Evolutionary conservation across 2,797 vertebrate species (phyloP), one percentile per base, ranked within the genome.

Genomic region (Gymnodraco acuticeps): DNA sequence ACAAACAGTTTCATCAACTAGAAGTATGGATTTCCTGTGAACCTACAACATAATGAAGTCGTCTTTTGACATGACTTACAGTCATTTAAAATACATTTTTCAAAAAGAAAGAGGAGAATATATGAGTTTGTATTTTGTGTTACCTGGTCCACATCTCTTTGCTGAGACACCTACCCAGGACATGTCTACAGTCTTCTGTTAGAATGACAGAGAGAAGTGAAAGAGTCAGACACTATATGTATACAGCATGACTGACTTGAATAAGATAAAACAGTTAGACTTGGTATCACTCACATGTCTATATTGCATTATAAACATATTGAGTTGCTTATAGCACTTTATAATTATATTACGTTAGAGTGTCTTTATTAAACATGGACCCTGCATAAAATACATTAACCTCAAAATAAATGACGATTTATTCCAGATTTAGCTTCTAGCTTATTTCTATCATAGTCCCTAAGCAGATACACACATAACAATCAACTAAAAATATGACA

Each of bases 71-170:
- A 7, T 54, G 5, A 46, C 53, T 41, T 19, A 43, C 16, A 50
- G n/a, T 45, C 27, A 14, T 63, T n/a, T 20, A 19, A 27, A 50
- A 50, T 9, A 0, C 56, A 33, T 33, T 6, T 33, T 33, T 38
- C 33, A 31, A 23, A 47, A 43, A 50, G 20, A 27, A 27, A 27
- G 23, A 27, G 23, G 23, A 27, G 5, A 9, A 16, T 10, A 1
- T 16, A 10, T 48, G 11, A 33, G 5, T 78, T 9, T 46, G 12
- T 27, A 38, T 27, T 27, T 27, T 27, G 27, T 5, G 10, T 81
- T 84, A 92, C 91, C 70, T 78, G 19, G 54, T 82, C 90, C 88
- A 87, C 45, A 0, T 1, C 0, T 0, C 0, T 0, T 0, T 2
- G 2, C 0, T 10, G 27, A 0, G 8, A 78, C 92, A 92, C 27